A percentile compares a stretch with the other conserved stretches of the same genome.
These are phyloP conservation scores for Origma solitaria DNA, from an alignment of 2,113 vertebrate genomes.

Conservation along the genomic window DNA sequence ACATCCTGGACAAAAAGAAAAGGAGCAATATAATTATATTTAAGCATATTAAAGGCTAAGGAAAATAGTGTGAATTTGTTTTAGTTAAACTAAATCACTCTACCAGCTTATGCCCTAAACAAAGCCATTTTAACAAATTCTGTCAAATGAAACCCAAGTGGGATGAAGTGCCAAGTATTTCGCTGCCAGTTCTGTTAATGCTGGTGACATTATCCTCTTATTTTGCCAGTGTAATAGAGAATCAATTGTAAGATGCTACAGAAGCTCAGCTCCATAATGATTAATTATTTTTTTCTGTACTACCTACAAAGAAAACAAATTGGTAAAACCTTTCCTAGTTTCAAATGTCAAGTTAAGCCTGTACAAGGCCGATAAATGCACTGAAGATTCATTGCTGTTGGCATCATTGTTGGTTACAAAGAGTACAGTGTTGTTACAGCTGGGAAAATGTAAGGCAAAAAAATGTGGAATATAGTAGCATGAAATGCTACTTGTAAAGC, in stretches of 20 bases:
- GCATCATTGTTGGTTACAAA: background rate
- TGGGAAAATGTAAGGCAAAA: background rate
- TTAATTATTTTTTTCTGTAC: conserved; percentile 67
- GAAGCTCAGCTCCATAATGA: conserved; percentile 64
- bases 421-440: background rate
- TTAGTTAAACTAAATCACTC: conserved; percentile 24
- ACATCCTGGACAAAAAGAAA: background rate
- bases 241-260: conserved; percentile 61
- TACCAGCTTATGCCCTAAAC: conserved; percentile 11
- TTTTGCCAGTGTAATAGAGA: conserved; percentile 69
- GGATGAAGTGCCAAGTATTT: conserved; percentile 51
- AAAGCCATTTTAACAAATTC: conserved; percentile 46
- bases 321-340: conserved; percentile 43
- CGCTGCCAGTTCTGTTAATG: conserved; percentile 57
- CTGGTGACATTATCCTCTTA: conserved; percentile 56
- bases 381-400: conserved; percentile 15
- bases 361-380: conserved; percentile 2
- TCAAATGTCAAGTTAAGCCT: conserved; percentile 61
- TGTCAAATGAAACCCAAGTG: conserved; percentile 50
- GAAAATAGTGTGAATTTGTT: background rate
- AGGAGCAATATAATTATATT: background rate
- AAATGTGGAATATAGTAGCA: background rate
- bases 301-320: conserved; percentile 60
- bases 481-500: background rate
- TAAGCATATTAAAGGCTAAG: background rate